Evolutionary conservation across 2,888 invertebrate genomes (phyloP).

Genomic region (Theretra japonica): DNA sequence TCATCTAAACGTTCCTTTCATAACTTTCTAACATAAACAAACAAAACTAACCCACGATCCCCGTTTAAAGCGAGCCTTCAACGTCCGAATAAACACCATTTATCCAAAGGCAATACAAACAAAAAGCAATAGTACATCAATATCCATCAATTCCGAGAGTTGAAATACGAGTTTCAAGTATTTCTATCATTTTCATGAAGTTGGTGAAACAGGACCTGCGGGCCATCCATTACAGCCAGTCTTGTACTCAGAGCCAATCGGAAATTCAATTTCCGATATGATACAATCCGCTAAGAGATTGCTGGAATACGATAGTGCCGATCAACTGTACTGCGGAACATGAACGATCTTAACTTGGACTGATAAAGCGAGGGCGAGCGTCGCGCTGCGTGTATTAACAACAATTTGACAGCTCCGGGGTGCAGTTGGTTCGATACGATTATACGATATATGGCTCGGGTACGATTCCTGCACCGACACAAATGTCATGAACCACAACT

Average conservation of each 20-base stretch:
- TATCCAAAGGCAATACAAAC: constrained; percentile 47
- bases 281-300: constrained; percentile 78
- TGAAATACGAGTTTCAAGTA: constrained; percentile 50
- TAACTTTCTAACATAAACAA: not conserved
- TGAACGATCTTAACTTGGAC: constrained; percentile 46
- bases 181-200: constrained; percentile 63
- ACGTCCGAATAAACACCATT: constrained; percentile 48
- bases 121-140: constrained; percentile 52
- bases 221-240: constrained; percentile 64
- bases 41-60: not conserved
- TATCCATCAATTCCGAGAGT: constrained; percentile 56
- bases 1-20: too few species aligned
- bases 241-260: constrained; percentile 71
- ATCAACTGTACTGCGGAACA: constrained; percentile 50
- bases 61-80: constrained; percentile 12
- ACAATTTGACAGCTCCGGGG: too few species aligned
- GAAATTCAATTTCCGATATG: constrained; percentile 82
- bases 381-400: not conserved
- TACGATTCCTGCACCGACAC: too few species aligned
- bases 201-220: constrained; percentile 58
- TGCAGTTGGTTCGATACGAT: too few species aligned
- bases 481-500: too few species aligned
- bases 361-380: constrained; percentile 42
- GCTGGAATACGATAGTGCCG: constrained; percentile 63
- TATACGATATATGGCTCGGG: too few species aligned